phyloP scores from a whole-genome alignment of 2,797 vertebrate species.

The Sus cebifrons region DNA sequence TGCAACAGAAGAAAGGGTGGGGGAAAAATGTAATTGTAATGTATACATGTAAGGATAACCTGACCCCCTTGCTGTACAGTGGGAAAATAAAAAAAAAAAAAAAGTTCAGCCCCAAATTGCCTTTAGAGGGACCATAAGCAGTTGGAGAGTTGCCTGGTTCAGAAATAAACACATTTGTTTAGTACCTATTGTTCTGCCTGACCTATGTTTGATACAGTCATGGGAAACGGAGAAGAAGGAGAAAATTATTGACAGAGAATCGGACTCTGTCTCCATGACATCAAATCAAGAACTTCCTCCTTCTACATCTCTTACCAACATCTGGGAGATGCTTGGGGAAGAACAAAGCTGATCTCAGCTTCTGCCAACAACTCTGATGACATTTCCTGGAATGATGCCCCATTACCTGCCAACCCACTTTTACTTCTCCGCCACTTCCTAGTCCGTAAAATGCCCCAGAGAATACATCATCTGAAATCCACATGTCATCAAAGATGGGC shows the following conservation, averaged over 20 bases:
- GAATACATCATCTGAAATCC: constrained; percentile 25
- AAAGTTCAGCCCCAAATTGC: neutral
- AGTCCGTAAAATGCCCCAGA: neutral
- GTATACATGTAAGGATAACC: too few species aligned
- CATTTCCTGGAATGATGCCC: neutral
- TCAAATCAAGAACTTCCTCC: neutral
- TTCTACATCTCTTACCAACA: neutral
- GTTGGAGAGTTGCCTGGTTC: neutral
- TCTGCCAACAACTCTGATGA: neutral
- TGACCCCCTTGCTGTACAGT: too few species aligned
- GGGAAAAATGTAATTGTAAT: too few species aligned
- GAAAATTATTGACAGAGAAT: neutral
- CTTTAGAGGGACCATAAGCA: neutral
- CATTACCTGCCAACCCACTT: neutral
- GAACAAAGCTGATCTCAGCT: neutral
- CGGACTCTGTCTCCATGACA: neutral
- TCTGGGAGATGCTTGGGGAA: neutral
- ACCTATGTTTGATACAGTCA: neutral
- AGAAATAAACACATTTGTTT: constrained; percentile 52
- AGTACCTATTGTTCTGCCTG: neutral
- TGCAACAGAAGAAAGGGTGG: too few species aligned
- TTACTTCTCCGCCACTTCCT: neutral
- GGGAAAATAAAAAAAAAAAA: too few species aligned
- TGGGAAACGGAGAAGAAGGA: neutral
- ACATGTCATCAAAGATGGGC: neutral